Conservation (phyloP, 2,113 vertebrate species). For the Odobenus rosmarus region DNA sequence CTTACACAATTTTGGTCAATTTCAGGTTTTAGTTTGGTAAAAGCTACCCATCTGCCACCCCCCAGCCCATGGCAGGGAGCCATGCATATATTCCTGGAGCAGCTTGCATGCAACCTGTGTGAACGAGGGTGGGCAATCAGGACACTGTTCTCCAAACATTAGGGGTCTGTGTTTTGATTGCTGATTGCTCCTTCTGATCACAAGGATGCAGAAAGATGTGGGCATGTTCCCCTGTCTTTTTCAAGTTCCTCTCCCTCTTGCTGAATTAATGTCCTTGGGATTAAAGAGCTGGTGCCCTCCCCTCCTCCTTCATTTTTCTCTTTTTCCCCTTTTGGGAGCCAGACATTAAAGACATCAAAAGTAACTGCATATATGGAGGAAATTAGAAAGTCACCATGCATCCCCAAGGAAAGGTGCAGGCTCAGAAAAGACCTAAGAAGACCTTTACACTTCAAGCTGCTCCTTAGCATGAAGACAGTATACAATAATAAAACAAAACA, state of each 20-base stretch:
- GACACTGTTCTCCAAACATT: not conserved
- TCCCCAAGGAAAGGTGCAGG: not conserved
- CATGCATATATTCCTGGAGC: not conserved
- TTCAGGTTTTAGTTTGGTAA: not conserved
- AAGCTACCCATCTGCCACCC: not conserved
- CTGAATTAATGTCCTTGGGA: not conserved
- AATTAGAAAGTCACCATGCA: conserved; percentile 15
- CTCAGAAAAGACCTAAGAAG: not conserved
- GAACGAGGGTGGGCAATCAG: not conserved
- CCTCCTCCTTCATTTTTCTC: not conserved
- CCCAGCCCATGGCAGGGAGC: not conserved
- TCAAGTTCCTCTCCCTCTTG: not conserved
- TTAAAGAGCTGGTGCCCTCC: not conserved
- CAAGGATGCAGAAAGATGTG: not conserved
- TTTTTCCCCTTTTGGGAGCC: not conserved
- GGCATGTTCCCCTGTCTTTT: not conserved
- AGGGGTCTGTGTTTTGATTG: not conserved
- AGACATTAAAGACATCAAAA: not conserved
- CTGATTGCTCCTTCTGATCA: not conserved
- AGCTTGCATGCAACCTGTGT: not conserved
- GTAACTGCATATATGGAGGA: not conserved
- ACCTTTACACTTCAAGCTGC: not conserved
- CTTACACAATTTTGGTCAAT: not conserved
- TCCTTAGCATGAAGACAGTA: not conserved
- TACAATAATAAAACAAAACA: not conserved